These are phyloP conservation scores for Dioctria linearis DNA, from an alignment of 2,888 invertebrate species.

Conservation along the genomic window DNA sequence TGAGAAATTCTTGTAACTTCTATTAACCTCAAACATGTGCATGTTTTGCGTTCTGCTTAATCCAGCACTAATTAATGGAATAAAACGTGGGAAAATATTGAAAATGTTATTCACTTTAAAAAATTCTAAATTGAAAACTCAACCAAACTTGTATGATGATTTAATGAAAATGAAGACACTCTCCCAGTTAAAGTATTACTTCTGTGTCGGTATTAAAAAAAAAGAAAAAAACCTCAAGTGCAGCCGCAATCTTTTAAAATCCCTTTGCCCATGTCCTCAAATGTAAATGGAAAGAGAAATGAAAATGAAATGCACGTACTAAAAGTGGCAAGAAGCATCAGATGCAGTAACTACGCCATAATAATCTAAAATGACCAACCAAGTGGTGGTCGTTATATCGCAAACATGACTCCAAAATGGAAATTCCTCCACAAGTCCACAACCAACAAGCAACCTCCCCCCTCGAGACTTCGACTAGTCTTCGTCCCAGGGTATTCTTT, in stretches of 20 bases:
- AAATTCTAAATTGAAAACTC: too few species aligned
- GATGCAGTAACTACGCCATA: slow-evolving; percentile 19
- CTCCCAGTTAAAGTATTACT: background rate
- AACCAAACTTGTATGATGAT: too few species aligned
- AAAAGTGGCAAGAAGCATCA: slow-evolving; percentile 5
- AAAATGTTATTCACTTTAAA: too few species aligned
- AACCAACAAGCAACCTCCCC: background rate
- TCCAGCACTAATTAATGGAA: too few species aligned
- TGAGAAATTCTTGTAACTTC: too few species aligned
- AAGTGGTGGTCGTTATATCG: slow-evolving; percentile 3
- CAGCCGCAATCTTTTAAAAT: slow-evolving; percentile 5
- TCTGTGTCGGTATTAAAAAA: background rate
- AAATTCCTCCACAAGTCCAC: background rate
- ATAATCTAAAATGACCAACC: slow-evolving; percentile 23
- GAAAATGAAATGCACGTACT: slow-evolving; percentile 13
- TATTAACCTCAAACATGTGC: too few species aligned
- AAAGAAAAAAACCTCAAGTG: background rate
- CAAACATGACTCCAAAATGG: slow-evolving; percentile 2
- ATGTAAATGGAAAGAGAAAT: background rate
- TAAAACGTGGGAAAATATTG: too few species aligned
- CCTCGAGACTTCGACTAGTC: background rate
- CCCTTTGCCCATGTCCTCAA: background rate
- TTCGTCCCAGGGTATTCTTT: background rate
- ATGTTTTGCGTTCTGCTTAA: too few species aligned
- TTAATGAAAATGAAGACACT: too few species aligned